Evolutionary conservation across 1,140 invertebrate genomes (phyloP).

Genomic region (Liolophura sinensis): DNA sequence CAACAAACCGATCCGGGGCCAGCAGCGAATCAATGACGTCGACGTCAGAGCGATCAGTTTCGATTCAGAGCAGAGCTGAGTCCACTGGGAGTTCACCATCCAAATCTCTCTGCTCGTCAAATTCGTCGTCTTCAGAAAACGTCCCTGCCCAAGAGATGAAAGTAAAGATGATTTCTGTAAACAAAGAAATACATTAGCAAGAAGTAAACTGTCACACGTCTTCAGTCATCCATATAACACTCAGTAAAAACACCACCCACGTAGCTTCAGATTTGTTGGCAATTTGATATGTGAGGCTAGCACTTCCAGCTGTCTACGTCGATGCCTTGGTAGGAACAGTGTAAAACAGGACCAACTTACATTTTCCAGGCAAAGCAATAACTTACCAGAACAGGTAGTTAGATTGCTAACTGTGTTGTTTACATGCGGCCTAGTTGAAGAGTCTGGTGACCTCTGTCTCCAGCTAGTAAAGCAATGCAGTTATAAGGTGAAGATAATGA

Average conservation of each 20-base stretch:
- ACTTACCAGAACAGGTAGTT: too few relatives aligned
- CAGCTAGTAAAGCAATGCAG: background rate
- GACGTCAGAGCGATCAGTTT: slow-evolving; percentile 21
- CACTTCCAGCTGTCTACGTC: background rate
- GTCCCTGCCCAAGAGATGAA: slow-evolving; percentile 53
- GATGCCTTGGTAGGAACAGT: background rate
- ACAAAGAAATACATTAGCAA: background rate
- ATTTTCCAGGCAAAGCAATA: too few relatives aligned
- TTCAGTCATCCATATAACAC: background rate
- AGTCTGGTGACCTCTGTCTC: background rate
- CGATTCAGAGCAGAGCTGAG: slow-evolving; percentile 27
- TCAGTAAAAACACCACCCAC: background rate
- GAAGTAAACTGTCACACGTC: background rate
- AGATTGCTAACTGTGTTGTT: too few relatives aligned
- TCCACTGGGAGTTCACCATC: slow-evolving; percentile 60
- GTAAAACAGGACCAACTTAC: too few relatives aligned
- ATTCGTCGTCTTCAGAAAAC: slow-evolving; percentile 68
- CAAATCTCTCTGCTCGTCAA: slow-evolving; percentile 66
- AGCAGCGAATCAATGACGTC: slow-evolving; percentile 25
- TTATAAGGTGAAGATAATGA: background rate
- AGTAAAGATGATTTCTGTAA: slow-evolving; percentile 16
- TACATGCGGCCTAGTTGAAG: too few relatives aligned
- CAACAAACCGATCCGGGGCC: slow-evolving; percentile 3
- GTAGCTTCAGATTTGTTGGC: background rate
- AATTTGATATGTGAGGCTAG: background rate